Percentiles rank a stretch among this genome's conserved stretches.
These are phyloP conservation scores for Harpagifer antarcticus DNA, from an alignment of 2,797 vertebrate genomes.

Conservation along the genomic window DNA sequence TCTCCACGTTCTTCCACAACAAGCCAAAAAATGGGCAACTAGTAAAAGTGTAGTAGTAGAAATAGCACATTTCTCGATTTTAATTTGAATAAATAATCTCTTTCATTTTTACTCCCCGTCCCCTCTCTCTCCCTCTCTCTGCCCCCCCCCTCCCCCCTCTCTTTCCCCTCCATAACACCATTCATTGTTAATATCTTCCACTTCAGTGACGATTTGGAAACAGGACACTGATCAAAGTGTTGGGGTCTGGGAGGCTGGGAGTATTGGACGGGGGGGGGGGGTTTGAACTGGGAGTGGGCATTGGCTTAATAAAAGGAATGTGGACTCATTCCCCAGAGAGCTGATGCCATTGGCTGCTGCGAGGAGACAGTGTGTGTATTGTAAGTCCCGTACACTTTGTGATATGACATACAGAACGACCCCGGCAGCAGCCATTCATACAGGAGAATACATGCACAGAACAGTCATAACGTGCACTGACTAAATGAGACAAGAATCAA, in stretches of 20 bases:
- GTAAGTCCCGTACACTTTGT: conserved; percentile 32
- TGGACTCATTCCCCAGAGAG: conserved; percentile 75
- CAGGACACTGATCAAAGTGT: conserved; percentile 84
- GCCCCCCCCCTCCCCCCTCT: conserved; percentile 43
- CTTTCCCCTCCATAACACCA: conserved; percentile 59
- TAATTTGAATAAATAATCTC: no score
- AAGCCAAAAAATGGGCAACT: neutral
- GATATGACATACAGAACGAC: conserved; percentile 8
- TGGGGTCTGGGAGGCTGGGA: conserved; percentile 48
- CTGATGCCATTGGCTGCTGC: conserved; percentile 61
- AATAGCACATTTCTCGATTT: no score
- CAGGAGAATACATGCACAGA: conserved; percentile 18
- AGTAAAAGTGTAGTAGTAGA: neutral
- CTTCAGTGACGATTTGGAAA: conserved; percentile 82
- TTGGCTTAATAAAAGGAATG: conserved; percentile 78
- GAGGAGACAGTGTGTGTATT: conserved; percentile 56
- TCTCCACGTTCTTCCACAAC: neutral
- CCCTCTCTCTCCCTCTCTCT: conserved; percentile 8
- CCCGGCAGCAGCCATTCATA: conserved; percentile 28
- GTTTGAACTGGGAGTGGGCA: conserved; percentile 31
- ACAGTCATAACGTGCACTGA: conserved; percentile 26
- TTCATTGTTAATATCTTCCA: conserved; percentile 87
- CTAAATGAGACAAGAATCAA: conserved; percentile 14
- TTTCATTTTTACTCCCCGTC: neutral
- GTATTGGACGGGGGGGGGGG: neutral